Conservation (phyloP, 2,797 vertebrate species). For the Cuculus canorus region DNA sequence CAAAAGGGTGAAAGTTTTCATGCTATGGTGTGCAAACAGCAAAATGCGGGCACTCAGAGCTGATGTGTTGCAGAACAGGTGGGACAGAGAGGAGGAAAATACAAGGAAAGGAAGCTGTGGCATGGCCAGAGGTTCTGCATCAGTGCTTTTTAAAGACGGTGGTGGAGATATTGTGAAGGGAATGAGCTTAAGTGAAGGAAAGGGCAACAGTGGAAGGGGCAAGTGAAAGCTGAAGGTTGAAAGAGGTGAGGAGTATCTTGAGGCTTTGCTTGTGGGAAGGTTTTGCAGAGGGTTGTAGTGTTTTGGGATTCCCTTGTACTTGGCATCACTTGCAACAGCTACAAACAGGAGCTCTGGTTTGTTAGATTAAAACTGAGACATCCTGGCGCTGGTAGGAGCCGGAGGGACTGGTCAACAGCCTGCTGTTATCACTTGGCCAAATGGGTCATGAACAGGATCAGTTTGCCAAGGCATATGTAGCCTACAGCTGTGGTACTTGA, state of each 20-base stretch:
- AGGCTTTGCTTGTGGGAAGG: not conserved
- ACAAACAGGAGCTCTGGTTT: not conserved
- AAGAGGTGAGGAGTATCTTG: not conserved
- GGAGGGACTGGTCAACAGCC: not conserved
- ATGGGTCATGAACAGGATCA: not conserved
- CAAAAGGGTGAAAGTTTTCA: not conserved
- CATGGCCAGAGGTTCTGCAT: not conserved
- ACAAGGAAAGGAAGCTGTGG: not conserved
- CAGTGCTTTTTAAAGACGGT: not conserved
- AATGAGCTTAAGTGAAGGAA: not conserved
- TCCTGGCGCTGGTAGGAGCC: not conserved
- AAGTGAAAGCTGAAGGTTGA: not conserved
- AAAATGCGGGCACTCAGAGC: not conserved
- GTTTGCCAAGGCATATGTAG: not conserved
- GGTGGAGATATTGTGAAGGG: not conserved
- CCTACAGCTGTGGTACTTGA: not conserved
- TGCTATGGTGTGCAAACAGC: not conserved
- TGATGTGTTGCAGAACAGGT: not conserved
- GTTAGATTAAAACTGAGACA: not conserved
- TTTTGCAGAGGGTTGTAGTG: not conserved
- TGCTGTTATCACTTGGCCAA: not conserved
- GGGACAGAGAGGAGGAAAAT: not conserved
- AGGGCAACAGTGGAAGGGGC: not conserved
- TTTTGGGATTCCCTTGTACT: not conserved
- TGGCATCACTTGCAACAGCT: not conserved